Evolutionary conservation across 2,113 vertebrate genomes (phyloP).

Genomic region (Xenus cinereus): DNA sequence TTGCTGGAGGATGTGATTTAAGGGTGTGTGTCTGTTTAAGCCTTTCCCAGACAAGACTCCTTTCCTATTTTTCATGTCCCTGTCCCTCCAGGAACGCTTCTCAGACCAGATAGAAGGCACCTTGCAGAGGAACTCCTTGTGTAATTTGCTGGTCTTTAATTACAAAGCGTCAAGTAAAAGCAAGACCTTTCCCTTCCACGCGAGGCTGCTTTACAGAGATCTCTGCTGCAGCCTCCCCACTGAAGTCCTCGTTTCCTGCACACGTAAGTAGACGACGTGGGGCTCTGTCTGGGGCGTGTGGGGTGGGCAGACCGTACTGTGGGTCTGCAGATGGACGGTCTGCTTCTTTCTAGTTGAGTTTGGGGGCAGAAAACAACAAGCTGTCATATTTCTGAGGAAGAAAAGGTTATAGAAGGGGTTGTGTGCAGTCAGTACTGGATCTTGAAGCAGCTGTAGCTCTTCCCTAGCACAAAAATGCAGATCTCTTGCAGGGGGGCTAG

Average conservation of each 20-base stretch:
- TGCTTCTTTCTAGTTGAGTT: neutral
- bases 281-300: neutral
- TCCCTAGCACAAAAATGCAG: neutral
- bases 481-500: neutral
- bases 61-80: neutral
- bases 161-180: neutral
- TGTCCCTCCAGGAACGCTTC: constrained; percentile 25
- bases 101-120: constrained; percentile 24
- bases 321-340: neutral
- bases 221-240: constrained; percentile 62
- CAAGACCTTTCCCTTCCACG: neutral
- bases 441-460: neutral
- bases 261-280: neutral
- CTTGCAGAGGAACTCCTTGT: constrained; percentile 67
- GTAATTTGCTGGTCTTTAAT: constrained; percentile 64
- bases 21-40: neutral
- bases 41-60: neutral
- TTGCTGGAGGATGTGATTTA: neutral
- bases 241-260: neutral
- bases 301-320: fast-evolving
- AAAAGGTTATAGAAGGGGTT: too few relatives aligned
- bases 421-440: neutral
- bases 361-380: neutral
- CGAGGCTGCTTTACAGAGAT: constrained; percentile 59
- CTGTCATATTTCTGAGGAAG: neutral